Evolutionary conservation across 2,888 invertebrate species (phyloP).

Genomic region (Thereva unica): DNA sequence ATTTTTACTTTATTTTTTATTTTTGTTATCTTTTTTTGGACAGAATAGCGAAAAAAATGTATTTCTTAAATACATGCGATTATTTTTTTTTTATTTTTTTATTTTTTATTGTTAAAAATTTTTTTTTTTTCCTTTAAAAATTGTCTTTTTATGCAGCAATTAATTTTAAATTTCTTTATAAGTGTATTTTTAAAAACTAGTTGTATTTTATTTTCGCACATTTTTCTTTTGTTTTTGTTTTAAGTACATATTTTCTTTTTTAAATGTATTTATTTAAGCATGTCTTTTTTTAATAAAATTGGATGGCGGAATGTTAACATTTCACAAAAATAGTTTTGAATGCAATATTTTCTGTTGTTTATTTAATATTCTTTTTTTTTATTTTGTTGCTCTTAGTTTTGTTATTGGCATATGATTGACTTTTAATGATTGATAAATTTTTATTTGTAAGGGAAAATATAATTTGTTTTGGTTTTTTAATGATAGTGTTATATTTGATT

Average conservation of each 20-base stretch:
- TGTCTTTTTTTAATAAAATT: conserved; percentile 37
- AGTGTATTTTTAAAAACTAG: conserved; percentile 39
- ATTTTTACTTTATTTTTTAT: conserved; percentile 18
- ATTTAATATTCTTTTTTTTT: conserved; percentile 37
- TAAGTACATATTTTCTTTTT: conserved; percentile 27
- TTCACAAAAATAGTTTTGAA: conserved; percentile 46
- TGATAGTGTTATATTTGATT: no score
- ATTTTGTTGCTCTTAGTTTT: conserved; percentile 27
- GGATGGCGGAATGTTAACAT: conserved; percentile 48
- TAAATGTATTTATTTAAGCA: conserved; percentile 34
- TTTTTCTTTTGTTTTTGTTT: conserved; percentile 35
- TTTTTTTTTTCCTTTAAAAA: conserved; percentile 34
- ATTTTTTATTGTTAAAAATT: conserved; percentile 40
- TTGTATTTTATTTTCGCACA: conserved; percentile 41
- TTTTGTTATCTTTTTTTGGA: conserved; percentile 41
- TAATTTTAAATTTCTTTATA: conserved; percentile 41
- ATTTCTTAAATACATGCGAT: conserved; percentile 46
- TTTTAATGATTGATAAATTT: no score
- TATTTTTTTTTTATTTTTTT: conserved; percentile 35
- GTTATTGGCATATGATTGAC: not conserved
- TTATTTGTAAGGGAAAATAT: no score
- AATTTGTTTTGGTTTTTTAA: no score
- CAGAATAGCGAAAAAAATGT: conserved; percentile 46
- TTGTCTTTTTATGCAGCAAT: conserved; percentile 37
- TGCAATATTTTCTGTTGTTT: conserved; percentile 29